These are phyloP conservation scores for Xanthorhoe designata DNA, from an alignment of 2,888 invertebrate species.

Conservation along the genomic window DNA sequence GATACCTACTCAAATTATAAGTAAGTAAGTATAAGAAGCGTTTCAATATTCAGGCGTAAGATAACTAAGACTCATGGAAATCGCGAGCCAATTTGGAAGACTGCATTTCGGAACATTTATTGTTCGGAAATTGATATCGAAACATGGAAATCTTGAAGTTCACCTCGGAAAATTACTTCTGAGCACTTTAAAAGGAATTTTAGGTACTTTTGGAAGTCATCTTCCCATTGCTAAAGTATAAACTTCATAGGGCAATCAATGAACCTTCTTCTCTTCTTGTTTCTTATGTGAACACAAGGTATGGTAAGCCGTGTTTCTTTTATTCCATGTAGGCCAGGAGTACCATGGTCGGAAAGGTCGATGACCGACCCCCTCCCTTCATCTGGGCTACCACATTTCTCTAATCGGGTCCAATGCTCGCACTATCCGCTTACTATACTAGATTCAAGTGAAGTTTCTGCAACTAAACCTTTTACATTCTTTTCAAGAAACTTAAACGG, in stretches of 20 bases:
- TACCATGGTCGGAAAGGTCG: constrained; percentile 74
- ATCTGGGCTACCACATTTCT: constrained; percentile 73
- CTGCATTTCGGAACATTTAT: constrained; percentile 3
- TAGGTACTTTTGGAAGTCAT: not conserved
- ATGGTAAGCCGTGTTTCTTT: constrained; percentile 46
- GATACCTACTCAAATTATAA: too few relatives aligned
- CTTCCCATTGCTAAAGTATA: not conserved
- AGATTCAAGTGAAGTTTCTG: constrained; percentile 49
- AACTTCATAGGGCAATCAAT: not conserved
- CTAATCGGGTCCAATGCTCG: constrained; percentile 62
- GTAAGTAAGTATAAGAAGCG: too few relatives aligned
- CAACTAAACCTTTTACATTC: constrained; percentile 3
- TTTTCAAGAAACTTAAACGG: not conserved
- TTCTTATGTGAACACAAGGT: constrained; percentile 51
- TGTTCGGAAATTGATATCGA: not conserved
- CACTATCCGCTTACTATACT: constrained; percentile 57
- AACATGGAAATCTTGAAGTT: not conserved
- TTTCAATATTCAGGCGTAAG: not conserved
- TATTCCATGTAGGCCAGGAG: constrained; percentile 77
- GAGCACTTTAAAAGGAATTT: not conserved
- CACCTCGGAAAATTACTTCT: not conserved
- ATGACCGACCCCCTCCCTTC: constrained; percentile 65
- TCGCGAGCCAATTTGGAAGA: constrained; percentile 2
- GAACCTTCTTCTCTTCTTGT: not conserved
- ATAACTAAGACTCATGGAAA: constrained; percentile 6